These are phyloP conservation scores for Pipistrellus pygmaeus DNA, from an alignment of 2,797 vertebrate species.

Conservation along the genomic window DNA sequence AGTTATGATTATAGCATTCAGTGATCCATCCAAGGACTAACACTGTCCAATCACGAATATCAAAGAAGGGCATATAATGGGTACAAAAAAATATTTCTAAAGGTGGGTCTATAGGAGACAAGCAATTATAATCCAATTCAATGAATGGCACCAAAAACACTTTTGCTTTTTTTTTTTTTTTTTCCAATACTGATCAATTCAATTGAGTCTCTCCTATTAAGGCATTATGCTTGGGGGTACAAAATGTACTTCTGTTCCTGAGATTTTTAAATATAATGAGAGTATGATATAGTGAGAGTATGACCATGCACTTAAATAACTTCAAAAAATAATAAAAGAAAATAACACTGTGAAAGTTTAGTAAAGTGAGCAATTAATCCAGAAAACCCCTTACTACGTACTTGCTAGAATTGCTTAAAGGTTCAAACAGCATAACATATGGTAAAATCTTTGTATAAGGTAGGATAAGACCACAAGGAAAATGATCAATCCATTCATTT, in stretches of 20 bases:
- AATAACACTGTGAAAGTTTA: background rate
- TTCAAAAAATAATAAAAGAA: background rate
- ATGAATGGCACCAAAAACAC: constrained; percentile 14
- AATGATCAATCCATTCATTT: background rate
- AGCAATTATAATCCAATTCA: constrained; percentile 51
- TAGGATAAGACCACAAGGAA: constrained; percentile 13
- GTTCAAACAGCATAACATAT: background rate
- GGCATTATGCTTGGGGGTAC: background rate
- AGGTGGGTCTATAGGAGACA: background rate
- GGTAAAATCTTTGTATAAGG: background rate
- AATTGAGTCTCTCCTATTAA: constrained; percentile 10
- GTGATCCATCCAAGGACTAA: constrained; percentile 77
- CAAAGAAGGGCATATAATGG: constrained; percentile 45
- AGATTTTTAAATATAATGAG: background rate
- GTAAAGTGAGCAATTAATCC: constrained; percentile 28
- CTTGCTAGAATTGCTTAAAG: background rate
- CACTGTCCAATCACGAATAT: constrained; percentile 42
- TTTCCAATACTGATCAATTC: background rate
- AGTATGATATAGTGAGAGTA: background rate
- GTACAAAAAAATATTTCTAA: constrained; percentile 48
- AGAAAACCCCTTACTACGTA: background rate
- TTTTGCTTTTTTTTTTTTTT: background rate
- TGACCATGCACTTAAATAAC: background rate
- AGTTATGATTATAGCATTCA: constrained; percentile 64
- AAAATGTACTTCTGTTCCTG: constrained; percentile 1